phyloP scores from a whole-genome alignment of 2,797 vertebrate genomes.

The Acanthurus lineatus region DNA sequence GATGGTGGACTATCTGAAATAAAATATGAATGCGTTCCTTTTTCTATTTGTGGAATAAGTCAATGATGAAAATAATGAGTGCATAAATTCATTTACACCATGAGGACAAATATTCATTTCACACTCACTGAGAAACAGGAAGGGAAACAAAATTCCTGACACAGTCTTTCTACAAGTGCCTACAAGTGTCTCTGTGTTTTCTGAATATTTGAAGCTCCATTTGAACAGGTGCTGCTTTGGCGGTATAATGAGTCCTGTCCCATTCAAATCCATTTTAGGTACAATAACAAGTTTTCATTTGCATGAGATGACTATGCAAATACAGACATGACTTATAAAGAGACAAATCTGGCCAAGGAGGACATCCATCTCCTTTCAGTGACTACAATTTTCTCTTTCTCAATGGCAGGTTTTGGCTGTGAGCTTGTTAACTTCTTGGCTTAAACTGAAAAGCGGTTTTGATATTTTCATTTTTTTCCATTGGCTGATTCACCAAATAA shows the following conservation, averaged over 20 bases:
- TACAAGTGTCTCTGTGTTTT: constrained; percentile 3
- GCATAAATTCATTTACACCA: constrained; percentile 22
- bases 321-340: neutral
- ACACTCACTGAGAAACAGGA: constrained; percentile 21
- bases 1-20: constrained; percentile 45
- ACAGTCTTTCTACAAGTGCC: neutral
- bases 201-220: constrained; percentile 5
- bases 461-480: no score
- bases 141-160: constrained; percentile 11
- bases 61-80: constrained; percentile 39
- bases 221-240: constrained; percentile 19
- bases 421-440: neutral
- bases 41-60: constrained; percentile 16
- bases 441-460: neutral
- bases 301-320: constrained; percentile 19
- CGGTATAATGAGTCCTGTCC: constrained; percentile 6
- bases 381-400: neutral
- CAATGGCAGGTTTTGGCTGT: neutral
- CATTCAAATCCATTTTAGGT: constrained; percentile 3
- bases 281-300: constrained; percentile 20
- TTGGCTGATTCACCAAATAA: neutral
- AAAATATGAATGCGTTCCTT: constrained; percentile 38
- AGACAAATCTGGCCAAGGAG: neutral
- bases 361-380: neutral
- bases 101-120: constrained; percentile 33